phyloP scores from a whole-genome alignment of 2,113 vertebrate genomes.

The Sus scrofa region DNA sequence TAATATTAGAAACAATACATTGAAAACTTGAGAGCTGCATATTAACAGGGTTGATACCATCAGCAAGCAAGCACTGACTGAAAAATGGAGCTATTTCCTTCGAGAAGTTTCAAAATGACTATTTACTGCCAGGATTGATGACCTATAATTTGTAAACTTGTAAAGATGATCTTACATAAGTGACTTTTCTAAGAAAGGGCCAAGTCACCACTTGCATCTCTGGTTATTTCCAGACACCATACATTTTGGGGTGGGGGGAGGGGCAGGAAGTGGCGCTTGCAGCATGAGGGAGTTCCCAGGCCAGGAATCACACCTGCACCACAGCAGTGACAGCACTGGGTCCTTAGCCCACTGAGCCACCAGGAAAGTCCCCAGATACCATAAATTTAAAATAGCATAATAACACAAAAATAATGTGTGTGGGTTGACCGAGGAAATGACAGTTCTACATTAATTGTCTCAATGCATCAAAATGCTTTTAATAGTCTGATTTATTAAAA shows the following conservation, averaged over 20 bases:
- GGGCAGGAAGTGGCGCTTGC: no score
- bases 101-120: slow-evolving; percentile 22
- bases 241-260: background rate
- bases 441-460: background rate
- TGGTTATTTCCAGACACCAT: slow-evolving; percentile 2
- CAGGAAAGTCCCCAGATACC: no score
- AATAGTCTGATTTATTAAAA: slow-evolving; percentile 54
- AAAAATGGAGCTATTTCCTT: slow-evolving; percentile 11
- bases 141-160: background rate
- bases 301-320: no score
- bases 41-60: background rate
- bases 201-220: slow-evolving; percentile 33
- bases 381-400: slow-evolving; percentile 47
- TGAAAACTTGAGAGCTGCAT: slow-evolving; percentile 9
- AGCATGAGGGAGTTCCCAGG: no score
- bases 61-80: background rate
- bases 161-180: background rate
- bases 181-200: slow-evolving; percentile 10
- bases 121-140: background rate
- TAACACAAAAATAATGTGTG: background rate
- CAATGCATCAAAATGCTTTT: slow-evolving; percentile 35
- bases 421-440: background rate
- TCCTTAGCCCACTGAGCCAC: no score
- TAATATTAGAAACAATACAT: background rate
- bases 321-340: no score